A percentile compares a stretch with the other conserved stretches of the same genome.
phyloP scores from a whole-genome alignment of 2,113 vertebrate species.

The Bungarus multicinctus region DNA sequence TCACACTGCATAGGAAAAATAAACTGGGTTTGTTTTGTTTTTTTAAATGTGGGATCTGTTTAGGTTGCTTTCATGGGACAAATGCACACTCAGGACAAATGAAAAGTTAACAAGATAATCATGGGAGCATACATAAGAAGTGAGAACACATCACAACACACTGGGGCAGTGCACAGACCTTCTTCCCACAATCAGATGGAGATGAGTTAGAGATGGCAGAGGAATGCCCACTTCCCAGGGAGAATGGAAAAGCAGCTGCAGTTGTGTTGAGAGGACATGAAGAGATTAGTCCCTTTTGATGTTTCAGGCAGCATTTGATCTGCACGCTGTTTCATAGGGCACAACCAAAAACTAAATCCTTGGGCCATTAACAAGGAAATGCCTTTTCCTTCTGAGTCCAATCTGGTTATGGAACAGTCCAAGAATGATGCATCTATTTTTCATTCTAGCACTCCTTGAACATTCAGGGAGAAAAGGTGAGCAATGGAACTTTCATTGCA shows the following conservation, averaged over 20 bases:
- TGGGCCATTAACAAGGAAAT: neutral
- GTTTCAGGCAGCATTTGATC: slow-evolving; percentile 53
- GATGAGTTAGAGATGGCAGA: slow-evolving; percentile 52
- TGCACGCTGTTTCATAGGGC: neutral
- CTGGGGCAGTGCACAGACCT: slow-evolving; percentile 30
- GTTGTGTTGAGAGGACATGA: slow-evolving; percentile 22
- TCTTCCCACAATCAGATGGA: slow-evolving; percentile 54
- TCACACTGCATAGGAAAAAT: slow-evolving; percentile 39
- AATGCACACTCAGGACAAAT: slow-evolving; percentile 47
- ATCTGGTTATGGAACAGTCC: neutral
- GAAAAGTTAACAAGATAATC: slow-evolving; percentile 41
- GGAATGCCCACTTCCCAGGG: slow-evolving; percentile 43
- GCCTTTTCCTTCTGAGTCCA: neutral
- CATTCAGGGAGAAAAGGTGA: neutral
- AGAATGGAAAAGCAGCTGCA: slow-evolving; percentile 55
- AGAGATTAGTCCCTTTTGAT: slow-evolving; percentile 61
- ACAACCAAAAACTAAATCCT: neutral
- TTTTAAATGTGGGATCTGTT: neutral
- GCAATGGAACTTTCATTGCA: neutral
- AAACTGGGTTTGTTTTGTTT: neutral
- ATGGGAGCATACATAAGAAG: slow-evolving; percentile 24
- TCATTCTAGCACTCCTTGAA: neutral
- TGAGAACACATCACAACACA: slow-evolving; percentile 53
- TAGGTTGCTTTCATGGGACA: slow-evolving; percentile 35
- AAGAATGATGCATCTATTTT: neutral